Evolutionary conservation across 2,888 invertebrate genomes (phyloP).

Genomic region (Poecilus cupreus): DNA sequence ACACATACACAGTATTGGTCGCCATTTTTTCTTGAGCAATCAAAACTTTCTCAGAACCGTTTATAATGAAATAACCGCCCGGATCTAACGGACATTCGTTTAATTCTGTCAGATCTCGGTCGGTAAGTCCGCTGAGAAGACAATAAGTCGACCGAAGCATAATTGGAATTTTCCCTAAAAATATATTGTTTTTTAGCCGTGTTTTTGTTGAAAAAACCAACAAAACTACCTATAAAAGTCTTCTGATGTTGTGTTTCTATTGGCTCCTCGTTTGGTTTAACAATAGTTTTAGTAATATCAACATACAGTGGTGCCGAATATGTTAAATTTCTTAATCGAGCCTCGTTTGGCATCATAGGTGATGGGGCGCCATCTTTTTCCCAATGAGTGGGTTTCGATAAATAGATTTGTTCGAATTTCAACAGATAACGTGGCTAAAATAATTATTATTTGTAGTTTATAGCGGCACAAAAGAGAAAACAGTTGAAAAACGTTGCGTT

Average conservation of each 20-base stretch:
- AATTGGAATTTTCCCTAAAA: conserved; percentile 93
- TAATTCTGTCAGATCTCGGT: conserved; percentile 99
- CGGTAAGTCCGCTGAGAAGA: conserved; percentile 92
- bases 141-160: conserved; percentile 99
- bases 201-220: not conserved
- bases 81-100: conserved; percentile 99
- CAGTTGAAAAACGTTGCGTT: too few species aligned
- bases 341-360: conserved; percentile 99
- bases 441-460: too few species aligned
- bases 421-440: conserved; percentile 89
- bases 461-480: too few species aligned
- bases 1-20: conserved; percentile 99
- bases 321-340: conserved; percentile 95
- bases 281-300: conserved; percentile 97
- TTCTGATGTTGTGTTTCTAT: conserved; percentile 88
- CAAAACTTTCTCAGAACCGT: conserved; percentile 98
- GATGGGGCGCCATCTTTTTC: conserved; percentile 99
- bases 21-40: conserved; percentile 99
- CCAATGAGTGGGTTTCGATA: conserved; percentile 99
- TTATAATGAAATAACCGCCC: conserved; percentile 99
- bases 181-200: conserved; percentile 70
- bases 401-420: conserved; percentile 99
- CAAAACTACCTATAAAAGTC: conserved; percentile 78
- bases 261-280: conserved; percentile 92
- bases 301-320: conserved; percentile 99